Evolutionary conservation across 2,797 vertebrate species (phyloP).

Genomic region (Tokudaia tokunoshimensis): DNA sequence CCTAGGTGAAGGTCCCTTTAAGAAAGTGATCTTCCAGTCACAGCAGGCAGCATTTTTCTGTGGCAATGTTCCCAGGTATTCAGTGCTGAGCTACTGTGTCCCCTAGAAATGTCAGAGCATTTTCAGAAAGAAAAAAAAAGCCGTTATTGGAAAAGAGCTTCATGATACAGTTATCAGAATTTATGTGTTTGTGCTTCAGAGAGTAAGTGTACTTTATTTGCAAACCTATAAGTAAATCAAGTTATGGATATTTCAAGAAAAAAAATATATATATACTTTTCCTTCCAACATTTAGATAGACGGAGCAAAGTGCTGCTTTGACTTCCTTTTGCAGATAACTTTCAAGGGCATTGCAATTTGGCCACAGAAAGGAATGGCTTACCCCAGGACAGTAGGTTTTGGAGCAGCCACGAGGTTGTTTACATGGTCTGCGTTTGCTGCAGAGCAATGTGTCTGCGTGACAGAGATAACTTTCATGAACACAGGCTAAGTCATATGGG

Average conservation of each 20-base stretch:
- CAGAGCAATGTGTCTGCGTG: conserved; percentile 74
- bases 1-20: conserved; percentile 73
- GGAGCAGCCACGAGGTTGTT: conserved; percentile 82
- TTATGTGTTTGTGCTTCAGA: conserved; percentile 78
- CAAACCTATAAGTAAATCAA: conserved; percentile 74
- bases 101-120: conserved; percentile 76
- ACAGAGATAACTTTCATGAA: conserved; percentile 82
- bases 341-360: conserved; percentile 27
- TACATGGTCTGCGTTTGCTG: conserved; percentile 85
- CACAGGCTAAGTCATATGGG: background rate
- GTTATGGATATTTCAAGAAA: conserved; percentile 59
- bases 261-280: background rate
- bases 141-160: conserved; percentile 59
- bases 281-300: conserved; percentile 29
- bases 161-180: conserved; percentile 61
- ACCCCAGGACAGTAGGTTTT: background rate
- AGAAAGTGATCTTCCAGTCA: conserved; percentile 79
- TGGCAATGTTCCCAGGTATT: conserved; percentile 75
- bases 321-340: conserved; percentile 41
- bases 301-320: background rate
- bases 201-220: conserved; percentile 81
- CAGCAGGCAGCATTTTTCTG: conserved; percentile 63
- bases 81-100: conserved; percentile 71
- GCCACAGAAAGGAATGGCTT: conserved; percentile 7
- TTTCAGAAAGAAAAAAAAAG: conserved; percentile 8